phyloP scores from a whole-genome alignment of 2,113 vertebrate genomes.

The human (Homo sapiens) region GRCh38 chr9:100263001-100263500 shows the following conservation, averaged over 20 bases:
- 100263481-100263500: background rate
- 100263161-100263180: background rate
- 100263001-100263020: too few species aligned
- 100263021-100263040: too few species aligned
- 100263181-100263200: background rate
- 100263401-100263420: background rate
- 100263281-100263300: background rate
- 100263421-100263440: background rate
- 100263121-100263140: background rate
- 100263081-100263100: background rate
- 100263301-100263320: background rate
- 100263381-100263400: background rate
- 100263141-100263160: constrained; percentile 1
- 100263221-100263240: background rate
- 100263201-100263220: background rate
- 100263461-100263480: background rate
- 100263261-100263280: background rate
- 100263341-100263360: background rate
- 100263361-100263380: background rate
- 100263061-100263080: background rate
- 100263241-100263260: background rate
- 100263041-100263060: background rate
- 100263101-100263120: background rate
- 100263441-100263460: background rate
- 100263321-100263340: background rate